A percentile compares a stretch with the other conserved stretches of the same genome.
phyloP scores from a whole-genome alignment of 1,140 invertebrate genomes.

The Panagrolaimus sp. region DNA sequence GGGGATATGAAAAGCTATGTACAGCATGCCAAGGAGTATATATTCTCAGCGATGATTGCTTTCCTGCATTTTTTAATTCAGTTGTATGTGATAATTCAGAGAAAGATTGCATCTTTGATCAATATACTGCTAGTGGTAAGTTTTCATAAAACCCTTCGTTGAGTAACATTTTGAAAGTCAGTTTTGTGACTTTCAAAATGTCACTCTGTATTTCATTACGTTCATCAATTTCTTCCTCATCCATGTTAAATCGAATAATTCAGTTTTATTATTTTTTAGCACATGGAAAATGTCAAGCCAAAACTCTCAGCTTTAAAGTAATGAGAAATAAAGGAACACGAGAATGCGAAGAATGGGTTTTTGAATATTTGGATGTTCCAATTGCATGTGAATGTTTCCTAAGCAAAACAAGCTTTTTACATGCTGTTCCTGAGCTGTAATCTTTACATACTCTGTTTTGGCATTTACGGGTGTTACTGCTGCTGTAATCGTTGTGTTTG shows the following conservation, averaged over 20 bases:
- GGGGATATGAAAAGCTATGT: neutral
- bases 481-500: no score
- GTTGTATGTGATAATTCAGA: neutral
- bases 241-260: neutral
- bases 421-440: no score
- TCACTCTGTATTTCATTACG: no score
- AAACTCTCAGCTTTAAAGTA: neutral
- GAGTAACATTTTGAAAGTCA: no score
- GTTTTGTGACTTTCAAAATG: no score
- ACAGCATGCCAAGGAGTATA: slow-evolving; percentile 3
- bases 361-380: neutral
- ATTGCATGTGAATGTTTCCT: slow-evolving; percentile 6
- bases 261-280: neutral
- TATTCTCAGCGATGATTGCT: neutral
- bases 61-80: neutral
- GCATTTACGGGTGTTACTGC: no score
- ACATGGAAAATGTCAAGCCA: neutral
- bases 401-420: no score
- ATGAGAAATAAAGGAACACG: neutral
- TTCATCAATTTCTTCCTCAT: no score
- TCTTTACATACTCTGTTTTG: no score
- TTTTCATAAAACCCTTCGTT: no score
- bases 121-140: no score
- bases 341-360: slow-evolving; percentile 1
- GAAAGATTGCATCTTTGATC: slow-evolving; percentile 1